Evolutionary conservation across 2,113 vertebrate species (phyloP).

Genomic region (Macroglossus sobrinus): DNA sequence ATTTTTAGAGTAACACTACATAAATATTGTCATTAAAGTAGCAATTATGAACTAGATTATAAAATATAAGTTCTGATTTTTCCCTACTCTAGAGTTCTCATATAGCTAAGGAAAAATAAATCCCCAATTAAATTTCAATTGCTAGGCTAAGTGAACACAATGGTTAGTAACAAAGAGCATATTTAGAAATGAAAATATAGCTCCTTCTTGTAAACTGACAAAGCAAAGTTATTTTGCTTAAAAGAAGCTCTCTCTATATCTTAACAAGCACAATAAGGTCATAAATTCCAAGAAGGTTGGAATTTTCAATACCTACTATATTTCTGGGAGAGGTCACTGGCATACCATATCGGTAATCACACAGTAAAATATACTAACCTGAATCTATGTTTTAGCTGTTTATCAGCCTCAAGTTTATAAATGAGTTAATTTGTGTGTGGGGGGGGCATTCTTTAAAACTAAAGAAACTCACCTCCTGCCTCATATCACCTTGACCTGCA

Average conservation of each 20-base stretch:
- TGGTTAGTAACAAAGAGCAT: not conserved
- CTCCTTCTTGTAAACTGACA: not conserved
- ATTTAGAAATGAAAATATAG: conserved; percentile 43
- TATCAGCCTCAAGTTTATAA: not conserved
- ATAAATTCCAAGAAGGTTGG: not conserved
- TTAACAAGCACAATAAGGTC: conserved; percentile 25
- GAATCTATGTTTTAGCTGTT: not conserved
- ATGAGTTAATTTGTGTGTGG: not conserved
- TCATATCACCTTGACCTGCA: conserved; percentile 86
- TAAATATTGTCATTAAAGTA: conserved; percentile 23
- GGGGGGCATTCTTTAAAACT: not conserved
- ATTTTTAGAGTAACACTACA: conserved; percentile 19
- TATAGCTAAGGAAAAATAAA: not conserved
- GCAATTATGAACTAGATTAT: not conserved
- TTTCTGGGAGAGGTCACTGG: not conserved
- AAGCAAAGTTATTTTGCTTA: not conserved
- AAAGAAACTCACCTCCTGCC: conserved; percentile 89
- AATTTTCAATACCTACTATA: conserved; percentile 31
- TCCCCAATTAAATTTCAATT: not conserved
- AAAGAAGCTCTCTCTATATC: conserved; percentile 5
- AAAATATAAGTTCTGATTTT: not conserved
- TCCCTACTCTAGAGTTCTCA: not conserved
- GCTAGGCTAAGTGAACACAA: conserved; percentile 7
- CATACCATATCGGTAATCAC: not conserved
- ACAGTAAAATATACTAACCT: conserved; percentile 1